Conservation (phyloP, 2,797 vertebrate species). For the Phataginus tricuspis region DNA sequence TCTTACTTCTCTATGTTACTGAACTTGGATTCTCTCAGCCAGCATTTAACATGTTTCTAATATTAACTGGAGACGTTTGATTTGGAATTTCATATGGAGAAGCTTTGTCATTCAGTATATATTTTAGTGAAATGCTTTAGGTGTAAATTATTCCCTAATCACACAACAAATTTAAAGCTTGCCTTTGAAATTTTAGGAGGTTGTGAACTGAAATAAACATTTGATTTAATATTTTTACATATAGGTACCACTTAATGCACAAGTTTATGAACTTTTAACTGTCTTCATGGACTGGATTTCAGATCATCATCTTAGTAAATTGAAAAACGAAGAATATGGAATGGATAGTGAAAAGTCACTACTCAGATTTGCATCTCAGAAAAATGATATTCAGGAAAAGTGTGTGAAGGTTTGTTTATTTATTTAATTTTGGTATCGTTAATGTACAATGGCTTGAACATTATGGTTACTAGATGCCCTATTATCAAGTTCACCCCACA, state of each 20-base stretch:
- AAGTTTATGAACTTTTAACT: slow-evolving; percentile 87
- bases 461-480: no score
- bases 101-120: background rate
- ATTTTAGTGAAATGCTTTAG: background rate
- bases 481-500: no score
- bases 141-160: slow-evolving; percentile 22
- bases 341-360: slow-evolving; percentile 70
- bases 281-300: slow-evolving; percentile 92
- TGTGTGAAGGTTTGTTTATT: slow-evolving; percentile 91
- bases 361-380: slow-evolving; percentile 74
- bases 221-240: slow-evolving; percentile 48
- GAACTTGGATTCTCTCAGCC: background rate
- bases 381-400: slow-evolving; percentile 85
- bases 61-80: background rate
- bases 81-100: slow-evolving; percentile 40
- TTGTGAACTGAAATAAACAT: slow-evolving; percentile 23
- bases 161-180: slow-evolving; percentile 25
- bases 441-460: no score
- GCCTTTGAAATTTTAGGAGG: slow-evolving; percentile 18
- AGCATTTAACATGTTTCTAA: slow-evolving; percentile 15
- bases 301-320: slow-evolving; percentile 85
- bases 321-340: slow-evolving; percentile 78
- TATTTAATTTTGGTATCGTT: no score
- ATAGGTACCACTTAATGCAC: slow-evolving; percentile 84
- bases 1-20: slow-evolving; percentile 16